phyloP scores from a whole-genome alignment of 2,113 vertebrate genomes.

The Thomomys bottae region DNA sequence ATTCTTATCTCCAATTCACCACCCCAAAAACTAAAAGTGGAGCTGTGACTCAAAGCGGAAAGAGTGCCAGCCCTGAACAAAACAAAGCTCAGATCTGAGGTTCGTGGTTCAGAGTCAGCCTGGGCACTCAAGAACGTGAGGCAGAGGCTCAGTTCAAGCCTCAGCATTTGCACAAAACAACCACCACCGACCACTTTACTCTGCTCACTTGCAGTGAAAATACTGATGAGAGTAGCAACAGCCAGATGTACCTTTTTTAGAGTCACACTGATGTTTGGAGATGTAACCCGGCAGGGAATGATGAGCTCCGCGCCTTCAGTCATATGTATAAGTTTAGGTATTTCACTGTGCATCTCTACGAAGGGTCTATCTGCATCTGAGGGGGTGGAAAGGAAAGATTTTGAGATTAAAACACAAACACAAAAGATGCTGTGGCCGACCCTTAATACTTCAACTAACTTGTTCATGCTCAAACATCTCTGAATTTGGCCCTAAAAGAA shows the following conservation, averaged over 20 bases:
- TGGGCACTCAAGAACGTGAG: no score
- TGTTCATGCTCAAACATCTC: background rate
- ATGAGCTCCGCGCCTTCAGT: slow-evolving; percentile 88
- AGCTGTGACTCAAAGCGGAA: no score
- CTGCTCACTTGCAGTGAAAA: background rate
- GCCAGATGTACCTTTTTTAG: slow-evolving; percentile 86
- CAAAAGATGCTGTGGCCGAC: background rate
- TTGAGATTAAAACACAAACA: background rate
- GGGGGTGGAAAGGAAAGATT: slow-evolving; percentile 74
- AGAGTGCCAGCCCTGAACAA: no score
- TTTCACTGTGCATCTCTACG: slow-evolving; percentile 87
- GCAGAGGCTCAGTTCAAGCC: no score
- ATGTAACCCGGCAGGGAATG: slow-evolving; percentile 94
- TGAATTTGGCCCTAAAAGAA: background rate
- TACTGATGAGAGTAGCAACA: background rate
- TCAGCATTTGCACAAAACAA: no score
- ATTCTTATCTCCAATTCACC: no score
- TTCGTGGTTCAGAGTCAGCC: no score
- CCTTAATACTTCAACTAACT: no score
- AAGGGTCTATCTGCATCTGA: slow-evolving; percentile 93
- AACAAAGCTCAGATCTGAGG: no score
- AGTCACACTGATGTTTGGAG: slow-evolving; percentile 89
- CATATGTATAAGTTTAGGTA: slow-evolving; percentile 90
- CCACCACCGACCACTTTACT: no score
- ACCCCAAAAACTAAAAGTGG: no score